Base-by-base conservation (phyloP, 2,888 invertebrate species). In the Kryphioiulus occultus region DNA sequence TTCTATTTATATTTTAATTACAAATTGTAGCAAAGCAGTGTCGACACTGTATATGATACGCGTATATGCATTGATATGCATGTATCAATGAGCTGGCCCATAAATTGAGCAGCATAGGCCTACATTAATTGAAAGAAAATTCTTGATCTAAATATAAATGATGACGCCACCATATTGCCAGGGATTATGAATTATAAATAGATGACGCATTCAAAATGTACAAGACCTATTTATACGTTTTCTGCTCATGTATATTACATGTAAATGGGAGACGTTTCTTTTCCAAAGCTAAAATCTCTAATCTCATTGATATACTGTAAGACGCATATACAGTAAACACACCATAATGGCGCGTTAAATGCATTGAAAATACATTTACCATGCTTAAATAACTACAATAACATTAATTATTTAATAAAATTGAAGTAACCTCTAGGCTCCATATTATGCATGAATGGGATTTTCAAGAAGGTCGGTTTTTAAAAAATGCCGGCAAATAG, bases 1-100 rank as follows among this genome's bases (percentile, higher is more conserved):
- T 68, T 68, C 22, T 68, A 68, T 68, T 68, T 68, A 26, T 68
- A 68, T 68, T 68, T 68, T 68, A 68, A 68, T 68, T 68, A 68
- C 9, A 26, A 68, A 68, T n/a, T 26, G 68, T 26, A 12, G 26
- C 68, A n/a, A 12, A 68, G 26, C 22, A 59, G 1, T 68, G 26
- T 26, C 68, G 26, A 68, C 26, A 26, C 15, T 68, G n/a, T 53
- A 15, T 9, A 53, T 19, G 19, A 44, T 44, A 12, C 44, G 44
- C 44, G 7, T 44, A 15, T 44, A 9, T 4, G 44, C 44, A 9
- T 44, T 12, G 9, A 26, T 10, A 68, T 0, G 7, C 9, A n/a
- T 59, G 17, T 17, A 17, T 17, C 17, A 47, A 17, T 47, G 17
- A 47, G 15, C 19, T 47, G 12, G 47, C 47, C 19, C 47, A 47